These are phyloP conservation scores for Brachyptera putata DNA, from an alignment of 2,888 invertebrate species.

Conservation along the genomic window DNA sequence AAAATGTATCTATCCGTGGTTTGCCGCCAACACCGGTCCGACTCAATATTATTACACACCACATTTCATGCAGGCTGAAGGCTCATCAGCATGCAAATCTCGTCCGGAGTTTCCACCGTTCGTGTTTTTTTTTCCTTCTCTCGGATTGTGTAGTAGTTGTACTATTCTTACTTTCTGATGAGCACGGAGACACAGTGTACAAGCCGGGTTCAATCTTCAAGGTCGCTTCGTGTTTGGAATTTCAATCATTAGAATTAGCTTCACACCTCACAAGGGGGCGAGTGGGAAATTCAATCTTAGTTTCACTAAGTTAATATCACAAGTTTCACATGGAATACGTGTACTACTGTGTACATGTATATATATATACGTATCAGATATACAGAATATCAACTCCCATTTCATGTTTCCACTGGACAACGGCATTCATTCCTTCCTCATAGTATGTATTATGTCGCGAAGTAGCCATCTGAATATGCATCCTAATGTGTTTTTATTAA, in stretches of 20 bases:
- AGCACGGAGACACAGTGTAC: too few relatives aligned
- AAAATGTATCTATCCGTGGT: too few relatives aligned
- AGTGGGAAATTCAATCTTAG: conserved; percentile 12
- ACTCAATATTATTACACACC: too few relatives aligned
- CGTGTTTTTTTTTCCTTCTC: too few relatives aligned
- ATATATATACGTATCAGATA: too few relatives aligned
- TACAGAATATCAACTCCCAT: too few relatives aligned
- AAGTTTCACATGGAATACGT: conserved; percentile 21
- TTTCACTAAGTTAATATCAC: conserved; percentile 7
- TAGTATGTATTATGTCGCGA: background rate
- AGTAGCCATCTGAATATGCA: background rate
- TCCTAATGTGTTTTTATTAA: background rate
- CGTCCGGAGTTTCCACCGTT: background rate
- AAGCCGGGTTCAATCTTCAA: conserved; percentile 6
- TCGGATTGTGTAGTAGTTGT: conserved; percentile 5
- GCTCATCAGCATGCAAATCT: conserved; percentile 15
- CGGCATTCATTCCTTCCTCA: background rate
- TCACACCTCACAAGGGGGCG: background rate
- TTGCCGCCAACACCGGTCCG: too few relatives aligned
- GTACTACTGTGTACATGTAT: too few relatives aligned
- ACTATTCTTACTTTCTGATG: background rate
- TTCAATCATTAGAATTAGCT: conserved; percentile 12
- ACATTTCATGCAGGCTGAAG: too few relatives aligned
- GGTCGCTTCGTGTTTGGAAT: background rate
- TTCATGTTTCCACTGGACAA: background rate